These are phyloP conservation scores for Laticauda colubrina DNA, from an alignment of 2,113 vertebrate species.

Conservation along the genomic window DNA sequence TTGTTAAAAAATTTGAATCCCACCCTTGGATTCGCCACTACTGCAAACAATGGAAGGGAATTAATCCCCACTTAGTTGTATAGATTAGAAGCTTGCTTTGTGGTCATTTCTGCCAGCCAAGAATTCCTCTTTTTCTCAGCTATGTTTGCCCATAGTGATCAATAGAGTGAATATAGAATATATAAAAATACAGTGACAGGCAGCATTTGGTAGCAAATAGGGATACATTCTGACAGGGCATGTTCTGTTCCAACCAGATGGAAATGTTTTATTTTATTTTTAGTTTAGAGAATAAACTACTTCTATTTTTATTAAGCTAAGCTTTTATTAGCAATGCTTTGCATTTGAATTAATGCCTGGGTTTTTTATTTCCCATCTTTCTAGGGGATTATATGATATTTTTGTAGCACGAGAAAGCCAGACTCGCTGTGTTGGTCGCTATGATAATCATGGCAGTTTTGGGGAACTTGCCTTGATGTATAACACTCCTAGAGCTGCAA, in stretches of 20 bases:
- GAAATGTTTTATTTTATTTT: not conserved
- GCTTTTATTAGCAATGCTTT: constrained; percentile 34
- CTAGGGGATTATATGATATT: constrained; percentile 91
- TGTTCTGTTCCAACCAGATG: constrained; percentile 18
- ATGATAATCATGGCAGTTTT: constrained; percentile 95
- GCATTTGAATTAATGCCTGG: constrained; percentile 47
- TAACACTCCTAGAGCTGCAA: constrained; percentile 96
- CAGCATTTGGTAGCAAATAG: constrained; percentile 5
- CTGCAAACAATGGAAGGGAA: not conserved
- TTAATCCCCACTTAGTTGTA: not conserved
- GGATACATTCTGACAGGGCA: constrained; percentile 3
- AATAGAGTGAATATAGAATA: not conserved
- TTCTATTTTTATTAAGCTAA: constrained; percentile 7
- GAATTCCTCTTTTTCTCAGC: not conserved
- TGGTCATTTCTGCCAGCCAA: not conserved
- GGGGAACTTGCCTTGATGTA: constrained; percentile 98
- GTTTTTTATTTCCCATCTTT: constrained; percentile 48
- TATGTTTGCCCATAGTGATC: not conserved
- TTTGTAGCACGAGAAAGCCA: constrained; percentile 82
- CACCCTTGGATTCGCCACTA: not conserved
- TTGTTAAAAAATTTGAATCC: too few relatives aligned
- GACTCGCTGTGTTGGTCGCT: constrained; percentile 86
- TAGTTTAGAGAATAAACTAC: not conserved
- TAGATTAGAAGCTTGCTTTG: not conserved
- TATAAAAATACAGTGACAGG: not conserved